A percentile compares a stretch with the other conserved stretches of the same genome.
These are phyloP conservation scores for Altica lythri DNA, from an alignment of 2,888 invertebrate species.

Conservation along the genomic window DNA sequence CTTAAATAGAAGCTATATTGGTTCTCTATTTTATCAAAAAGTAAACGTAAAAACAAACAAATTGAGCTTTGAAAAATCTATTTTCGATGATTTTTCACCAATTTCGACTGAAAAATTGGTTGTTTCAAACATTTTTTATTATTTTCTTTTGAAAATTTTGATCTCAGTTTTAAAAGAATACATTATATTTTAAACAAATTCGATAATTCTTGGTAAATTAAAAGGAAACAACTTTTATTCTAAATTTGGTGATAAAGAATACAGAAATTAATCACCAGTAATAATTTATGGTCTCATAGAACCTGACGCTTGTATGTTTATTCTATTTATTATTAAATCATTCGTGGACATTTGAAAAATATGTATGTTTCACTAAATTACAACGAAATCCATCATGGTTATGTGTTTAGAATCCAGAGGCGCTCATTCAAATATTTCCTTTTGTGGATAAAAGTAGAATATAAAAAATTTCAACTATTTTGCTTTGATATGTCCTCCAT, in stretches of 20 bases:
- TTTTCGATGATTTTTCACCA: too few relatives aligned
- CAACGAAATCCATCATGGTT: slow-evolving; percentile 30
- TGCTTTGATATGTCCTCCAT: not conserved
- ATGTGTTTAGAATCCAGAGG: slow-evolving; percentile 22
- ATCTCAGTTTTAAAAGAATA: too few relatives aligned
- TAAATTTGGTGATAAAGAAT: slow-evolving; percentile 6
- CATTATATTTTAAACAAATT: too few relatives aligned
- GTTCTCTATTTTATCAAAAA: too few relatives aligned
- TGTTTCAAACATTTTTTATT: too few relatives aligned
- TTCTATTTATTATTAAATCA: slow-evolving; percentile 25
- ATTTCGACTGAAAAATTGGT: too few relatives aligned
- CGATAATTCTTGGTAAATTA: slow-evolving; percentile 6
- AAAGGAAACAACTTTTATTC: slow-evolving; percentile 11
- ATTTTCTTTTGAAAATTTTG: too few relatives aligned
- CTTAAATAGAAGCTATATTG: too few relatives aligned
- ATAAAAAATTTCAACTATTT: not conserved
- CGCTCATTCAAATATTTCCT: not conserved
- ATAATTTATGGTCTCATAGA: slow-evolving; percentile 22
- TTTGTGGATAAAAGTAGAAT: not conserved
- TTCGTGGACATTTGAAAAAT: slow-evolving; percentile 29
- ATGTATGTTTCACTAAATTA: slow-evolving; percentile 26
- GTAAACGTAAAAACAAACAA: too few relatives aligned
- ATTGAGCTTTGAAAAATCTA: too few relatives aligned
- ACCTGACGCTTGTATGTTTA: slow-evolving; percentile 21
- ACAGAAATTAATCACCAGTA: slow-evolving; percentile 14